Conservation (phyloP, 2,113 vertebrate species). For the Bombycilla garrulus region DNA sequence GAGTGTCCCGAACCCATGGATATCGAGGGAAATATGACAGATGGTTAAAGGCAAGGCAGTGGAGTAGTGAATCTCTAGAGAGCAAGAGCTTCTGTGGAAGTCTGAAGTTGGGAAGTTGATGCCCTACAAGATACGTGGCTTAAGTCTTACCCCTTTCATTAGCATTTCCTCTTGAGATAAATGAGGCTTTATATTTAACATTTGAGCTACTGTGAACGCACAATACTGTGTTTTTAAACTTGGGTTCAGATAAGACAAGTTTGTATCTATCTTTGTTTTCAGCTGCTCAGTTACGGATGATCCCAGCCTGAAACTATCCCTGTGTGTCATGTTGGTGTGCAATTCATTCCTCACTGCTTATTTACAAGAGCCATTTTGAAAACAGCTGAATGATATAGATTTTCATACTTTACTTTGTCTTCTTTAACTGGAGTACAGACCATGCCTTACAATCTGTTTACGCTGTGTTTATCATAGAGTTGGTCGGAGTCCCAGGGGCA, state of each 20-base stretch:
- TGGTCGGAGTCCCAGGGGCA: not conserved
- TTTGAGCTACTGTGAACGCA: not conserved
- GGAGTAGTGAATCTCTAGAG: not conserved
- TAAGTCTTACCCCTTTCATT: not conserved
- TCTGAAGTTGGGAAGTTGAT: not conserved
- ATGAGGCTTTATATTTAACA: not conserved
- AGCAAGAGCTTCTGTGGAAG: not conserved
- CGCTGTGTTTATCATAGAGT: not conserved
- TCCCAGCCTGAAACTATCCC: not conserved
- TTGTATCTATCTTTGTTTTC: not conserved
- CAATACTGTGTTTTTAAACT: not conserved
- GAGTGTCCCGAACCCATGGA: not conserved
- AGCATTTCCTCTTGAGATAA: not conserved
- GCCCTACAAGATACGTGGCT: not conserved
- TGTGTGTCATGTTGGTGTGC: not conserved
- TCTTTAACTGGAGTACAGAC: not conserved
- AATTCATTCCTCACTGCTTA: not conserved
- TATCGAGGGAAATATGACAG: not conserved
- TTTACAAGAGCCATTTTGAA: not conserved
- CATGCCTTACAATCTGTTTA: not conserved
- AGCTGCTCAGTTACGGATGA: not conserved
- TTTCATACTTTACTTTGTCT: not conserved
- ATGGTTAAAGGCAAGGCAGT: not conserved
- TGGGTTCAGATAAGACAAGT: not conserved
- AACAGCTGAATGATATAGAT: not conserved